These are phyloP conservation scores for Neocloeon triangulifer DNA, from an alignment of 1,140 invertebrate genomes.

Conservation along the genomic window DNA sequence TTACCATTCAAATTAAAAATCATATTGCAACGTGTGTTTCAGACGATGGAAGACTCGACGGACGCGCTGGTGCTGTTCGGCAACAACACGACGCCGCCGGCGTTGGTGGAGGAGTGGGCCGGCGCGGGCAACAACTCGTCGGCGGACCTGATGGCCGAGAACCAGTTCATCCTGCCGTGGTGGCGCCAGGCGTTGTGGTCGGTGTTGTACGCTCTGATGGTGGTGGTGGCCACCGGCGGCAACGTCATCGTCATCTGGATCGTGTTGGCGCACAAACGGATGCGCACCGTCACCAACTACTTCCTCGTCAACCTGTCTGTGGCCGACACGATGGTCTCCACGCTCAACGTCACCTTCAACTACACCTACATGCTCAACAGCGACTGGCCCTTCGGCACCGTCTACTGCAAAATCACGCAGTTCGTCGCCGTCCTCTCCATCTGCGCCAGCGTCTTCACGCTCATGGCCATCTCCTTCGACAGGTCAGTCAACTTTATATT, in stretches of 20 bases:
- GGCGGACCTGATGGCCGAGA: neutral
- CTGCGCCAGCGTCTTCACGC: constrained; percentile 78
- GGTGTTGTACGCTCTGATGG: constrained; percentile 63
- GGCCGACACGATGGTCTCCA: constrained; percentile 78
- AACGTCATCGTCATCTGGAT: constrained; percentile 93
- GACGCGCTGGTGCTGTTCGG: no score
- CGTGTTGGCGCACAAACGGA: constrained; percentile 68
- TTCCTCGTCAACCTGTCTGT: constrained; percentile 86
- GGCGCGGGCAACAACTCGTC: neutral
- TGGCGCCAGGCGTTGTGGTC: constrained; percentile 74
- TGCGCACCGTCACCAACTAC: constrained; percentile 90
- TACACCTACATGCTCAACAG: constrained; percentile 79
- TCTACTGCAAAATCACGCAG: constrained; percentile 86
- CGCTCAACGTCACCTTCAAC: constrained; percentile 82
- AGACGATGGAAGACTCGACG: no score
- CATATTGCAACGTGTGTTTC: no score
- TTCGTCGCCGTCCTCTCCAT: constrained; percentile 82
- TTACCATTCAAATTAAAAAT: no score
- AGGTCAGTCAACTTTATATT: no score
- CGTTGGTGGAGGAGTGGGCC: no score
- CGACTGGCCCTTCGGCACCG: constrained; percentile 80
- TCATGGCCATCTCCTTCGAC: constrained; percentile 91
- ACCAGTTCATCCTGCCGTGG: constrained; percentile 49
- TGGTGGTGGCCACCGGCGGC: constrained; percentile 73
- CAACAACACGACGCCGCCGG: no score